Conservation (phyloP, 2,113 vertebrate genomes). For the Dipodomys stephensi region DNA sequence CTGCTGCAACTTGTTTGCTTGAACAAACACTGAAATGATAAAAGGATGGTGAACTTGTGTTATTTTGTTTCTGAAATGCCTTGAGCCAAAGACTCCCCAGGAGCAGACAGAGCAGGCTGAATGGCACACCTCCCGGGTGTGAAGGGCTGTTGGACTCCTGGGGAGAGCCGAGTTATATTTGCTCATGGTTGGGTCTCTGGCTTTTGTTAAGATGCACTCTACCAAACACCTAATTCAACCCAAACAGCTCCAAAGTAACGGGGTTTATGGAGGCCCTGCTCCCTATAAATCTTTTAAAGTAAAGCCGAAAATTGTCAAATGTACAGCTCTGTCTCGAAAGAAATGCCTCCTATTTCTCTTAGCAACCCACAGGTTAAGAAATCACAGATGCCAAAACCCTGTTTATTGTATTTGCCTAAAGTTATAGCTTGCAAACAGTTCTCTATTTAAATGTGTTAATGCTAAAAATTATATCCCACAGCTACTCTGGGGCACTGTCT, state of each 20-base stretch:
- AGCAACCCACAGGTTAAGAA: slow-evolving; percentile 85
- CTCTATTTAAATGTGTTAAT: slow-evolving; percentile 96
- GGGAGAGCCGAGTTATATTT: background rate
- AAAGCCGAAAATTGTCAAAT: slow-evolving; percentile 73
- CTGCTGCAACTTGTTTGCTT: slow-evolving; percentile 99
- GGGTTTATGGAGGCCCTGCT: slow-evolving; percentile 75
- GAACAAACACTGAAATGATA: slow-evolving; percentile 95
- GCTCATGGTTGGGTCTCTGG: slow-evolving; percentile 31
- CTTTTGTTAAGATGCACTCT: slow-evolving; percentile 63
- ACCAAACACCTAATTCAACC: slow-evolving; percentile 21
- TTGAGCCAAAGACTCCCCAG: slow-evolving; percentile 27
- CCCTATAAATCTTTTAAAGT: slow-evolving; percentile 78
- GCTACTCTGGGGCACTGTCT: slow-evolving; percentile 88
- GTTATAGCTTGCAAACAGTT: slow-evolving; percentile 92
- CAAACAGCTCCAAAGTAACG: slow-evolving; percentile 74
- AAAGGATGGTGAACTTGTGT: slow-evolving; percentile 75
- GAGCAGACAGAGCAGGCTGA: background rate
- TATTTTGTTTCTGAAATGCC: slow-evolving; percentile 42
- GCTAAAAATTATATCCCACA: slow-evolving; percentile 92
- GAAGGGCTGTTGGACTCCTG: background rate
- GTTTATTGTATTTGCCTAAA: slow-evolving; percentile 85
- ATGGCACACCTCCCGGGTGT: background rate
- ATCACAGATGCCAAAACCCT: slow-evolving; percentile 80
- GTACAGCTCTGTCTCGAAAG: slow-evolving; percentile 71
- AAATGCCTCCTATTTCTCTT: slow-evolving; percentile 79